Evolutionary conservation across 2,888 invertebrate species (phyloP), one percentile per base, ranked within the genome.

Genomic region (Orchesella flavescens): DNA sequence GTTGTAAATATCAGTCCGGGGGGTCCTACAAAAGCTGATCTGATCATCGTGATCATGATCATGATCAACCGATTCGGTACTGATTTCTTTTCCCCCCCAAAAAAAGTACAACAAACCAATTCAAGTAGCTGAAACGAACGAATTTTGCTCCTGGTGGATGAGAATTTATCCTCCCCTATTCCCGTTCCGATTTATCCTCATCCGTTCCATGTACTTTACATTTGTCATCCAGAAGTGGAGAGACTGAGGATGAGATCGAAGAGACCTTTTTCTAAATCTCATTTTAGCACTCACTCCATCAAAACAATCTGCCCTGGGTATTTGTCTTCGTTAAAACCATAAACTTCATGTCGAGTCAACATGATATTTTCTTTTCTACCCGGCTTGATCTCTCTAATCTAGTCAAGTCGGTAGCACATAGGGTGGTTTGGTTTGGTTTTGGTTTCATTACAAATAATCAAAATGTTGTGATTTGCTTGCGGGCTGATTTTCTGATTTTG

Each of bases 271-370:
- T 17, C 63, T 24, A 72, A 72, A 72, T 72, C 71, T 55, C 73
- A 44, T 61, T 73, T 65, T 75, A 19, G n/a, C 75, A 61, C 61
- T 65, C 57, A 74, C 77, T 80, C 79, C 73, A 82, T 84, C 84
- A 84, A 84, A 86, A 79, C 85, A 85, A 84, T 83, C 83, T 76
- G 81, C 77, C 83, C 83, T 43, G 53, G 55, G 57, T 75, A 84
- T 84, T 85, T 83, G 80, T 83, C 79, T 76, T 80, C 77, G 83
- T 83, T 72, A 72, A 71, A 75, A 55, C 83, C 78, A 79, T 75
- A 74, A 79, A 79, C 83, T 83, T 73, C 83, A 79, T 69, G 73
- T 61, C 68, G 66, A 83, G 73, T 77, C 75, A 78, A 82, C 77
- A 43, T 76, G 19, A 71, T 23, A 59, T 69, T 76, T 19, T 44